phyloP scores from a whole-genome alignment of 2,888 invertebrate species.

The Drosophila cognata region DNA sequence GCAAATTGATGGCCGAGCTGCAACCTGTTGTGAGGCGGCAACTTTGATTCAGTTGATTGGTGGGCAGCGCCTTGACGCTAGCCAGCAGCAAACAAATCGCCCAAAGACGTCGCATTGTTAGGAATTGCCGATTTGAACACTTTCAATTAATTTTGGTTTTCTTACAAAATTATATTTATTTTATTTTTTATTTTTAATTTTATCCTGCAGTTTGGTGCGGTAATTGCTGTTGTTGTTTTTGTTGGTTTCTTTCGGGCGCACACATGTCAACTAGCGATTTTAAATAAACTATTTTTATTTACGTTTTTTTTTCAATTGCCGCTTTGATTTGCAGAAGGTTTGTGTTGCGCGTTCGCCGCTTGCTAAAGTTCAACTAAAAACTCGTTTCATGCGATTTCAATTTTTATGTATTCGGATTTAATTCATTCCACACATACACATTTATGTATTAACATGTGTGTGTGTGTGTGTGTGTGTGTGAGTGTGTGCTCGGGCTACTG shows the following conservation, averaged over 20 bases:
- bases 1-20: constrained; percentile 58
- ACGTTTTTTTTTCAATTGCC: constrained; percentile 35
- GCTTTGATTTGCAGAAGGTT: constrained; percentile 34
- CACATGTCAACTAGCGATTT: constrained; percentile 53
- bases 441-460: constrained; percentile 13
- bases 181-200: constrained; percentile 6
- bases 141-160: background rate
- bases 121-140: background rate
- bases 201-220: constrained; percentile 19
- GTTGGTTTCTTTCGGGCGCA: constrained; percentile 39
- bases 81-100: constrained; percentile 41
- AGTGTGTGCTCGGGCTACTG: background rate
- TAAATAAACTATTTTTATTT: background rate
- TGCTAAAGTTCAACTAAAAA: constrained; percentile 75
- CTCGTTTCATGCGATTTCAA: constrained; percentile 73
- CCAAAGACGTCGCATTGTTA: constrained; percentile 48
- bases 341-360: constrained; percentile 65
- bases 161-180: background rate
- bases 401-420: constrained; percentile 68
- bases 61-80: constrained; percentile 38
- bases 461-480: constrained; percentile 7
- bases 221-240: constrained; percentile 32
- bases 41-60: constrained; percentile 56
- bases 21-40: constrained; percentile 62
- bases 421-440: constrained; percentile 43